Evolutionary conservation across 2,113 vertebrate species (phyloP).

Genomic region (Cygnus atratus): DNA sequence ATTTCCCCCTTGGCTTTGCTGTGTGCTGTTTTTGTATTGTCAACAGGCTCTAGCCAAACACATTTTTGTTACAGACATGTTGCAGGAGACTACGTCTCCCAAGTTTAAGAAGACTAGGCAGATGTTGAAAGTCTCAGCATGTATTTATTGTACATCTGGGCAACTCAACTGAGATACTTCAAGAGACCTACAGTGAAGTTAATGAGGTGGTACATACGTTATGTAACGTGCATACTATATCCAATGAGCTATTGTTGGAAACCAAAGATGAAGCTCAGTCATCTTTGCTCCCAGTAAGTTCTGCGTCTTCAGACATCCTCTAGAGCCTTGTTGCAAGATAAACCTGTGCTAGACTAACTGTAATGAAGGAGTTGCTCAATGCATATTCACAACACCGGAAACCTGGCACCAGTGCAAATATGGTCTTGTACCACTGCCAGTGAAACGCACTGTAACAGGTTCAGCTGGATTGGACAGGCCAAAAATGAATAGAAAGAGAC

Average conservation of each 20-base stretch:
- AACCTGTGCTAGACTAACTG: not conserved
- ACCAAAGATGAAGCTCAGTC: not conserved
- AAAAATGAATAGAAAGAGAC: not conserved
- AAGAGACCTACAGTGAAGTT: not conserved
- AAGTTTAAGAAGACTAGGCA: not conserved
- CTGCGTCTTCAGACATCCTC: not conserved
- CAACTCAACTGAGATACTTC: not conserved
- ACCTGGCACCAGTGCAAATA: not conserved
- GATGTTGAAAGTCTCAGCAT: not conserved
- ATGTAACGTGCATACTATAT: not conserved
- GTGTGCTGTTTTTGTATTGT: not conserved
- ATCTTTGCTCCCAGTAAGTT: not conserved
- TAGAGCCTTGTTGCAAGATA: not conserved
- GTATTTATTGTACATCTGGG: not conserved
- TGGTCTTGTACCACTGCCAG: fast-evolving
- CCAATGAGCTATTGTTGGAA: not conserved
- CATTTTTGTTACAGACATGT: not conserved
- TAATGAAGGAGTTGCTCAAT: not conserved
- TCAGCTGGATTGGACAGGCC: not conserved
- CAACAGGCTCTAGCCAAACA: not conserved
- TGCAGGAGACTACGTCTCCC: not conserved
- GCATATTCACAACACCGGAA: not conserved
- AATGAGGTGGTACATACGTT: not conserved
- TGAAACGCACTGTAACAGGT: not conserved
- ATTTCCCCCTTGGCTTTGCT: not conserved